Evolutionary conservation across 2,797 vertebrate genomes (phyloP), one percentile per base, ranked within the genome.

Genomic region (Serranus cabrilla): DNA sequence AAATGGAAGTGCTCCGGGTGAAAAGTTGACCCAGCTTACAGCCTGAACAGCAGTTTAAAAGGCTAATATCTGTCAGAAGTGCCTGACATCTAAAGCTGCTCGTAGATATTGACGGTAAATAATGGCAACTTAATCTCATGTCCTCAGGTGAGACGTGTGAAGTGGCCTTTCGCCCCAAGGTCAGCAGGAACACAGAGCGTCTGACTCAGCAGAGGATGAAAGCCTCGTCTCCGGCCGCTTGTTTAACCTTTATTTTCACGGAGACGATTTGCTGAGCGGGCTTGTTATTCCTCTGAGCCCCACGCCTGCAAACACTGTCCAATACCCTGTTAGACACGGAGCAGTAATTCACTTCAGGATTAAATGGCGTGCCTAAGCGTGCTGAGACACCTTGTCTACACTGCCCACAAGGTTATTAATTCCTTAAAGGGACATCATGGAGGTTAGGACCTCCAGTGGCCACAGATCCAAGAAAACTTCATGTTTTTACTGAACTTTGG

Each of bases 121-220:
- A 65, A 63, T 12, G 68, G 60, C 64, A 68, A 5, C 50, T 42
- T 73, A 65, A 70, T 73, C 34, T 21, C 11, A 7, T 20, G 18
- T 43, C 34, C 25, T 31, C 49, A 49, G 50, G 58, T 72, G 67
- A 50, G 54, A 1, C n/a, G 7, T 42, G 45, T 11, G 23, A 31
- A 0, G 13, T 17, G 50, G 27, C 51, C 47, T 55, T 13, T 47
- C 11, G 34, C 43, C 27, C 50, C 27, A 2, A 31, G 50, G 75
- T 66, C 64, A 52, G 67, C 64, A 57, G 23, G 46, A 45, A 49
- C 50, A 11, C 13, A 9, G 14, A 39, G 0, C 9, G 27, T 8
- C 69, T 74, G 80, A 71, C 60, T 85, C 83, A 82, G 80, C 70
- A 71, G 39, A 23, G 50, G 12, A 51, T 16, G 43, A 42, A 37